Evolutionary conservation across 1,140 invertebrate species (phyloP).

Genomic region (Temnothorax nylanderi): DNA sequence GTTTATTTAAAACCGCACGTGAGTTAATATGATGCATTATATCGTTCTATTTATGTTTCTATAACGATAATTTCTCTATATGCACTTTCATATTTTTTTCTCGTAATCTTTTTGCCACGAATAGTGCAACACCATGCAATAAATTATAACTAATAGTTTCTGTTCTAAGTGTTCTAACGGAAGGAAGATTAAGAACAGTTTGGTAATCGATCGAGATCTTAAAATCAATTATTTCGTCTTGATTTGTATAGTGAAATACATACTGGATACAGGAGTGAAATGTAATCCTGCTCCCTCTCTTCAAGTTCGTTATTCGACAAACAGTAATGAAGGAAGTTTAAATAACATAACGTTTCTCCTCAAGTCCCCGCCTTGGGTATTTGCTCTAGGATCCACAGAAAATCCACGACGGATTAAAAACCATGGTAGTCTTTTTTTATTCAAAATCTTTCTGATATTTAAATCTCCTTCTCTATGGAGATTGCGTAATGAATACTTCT

Average conservation of each 20-base stretch:
- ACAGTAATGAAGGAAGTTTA: neutral
- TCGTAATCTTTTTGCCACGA: neutral
- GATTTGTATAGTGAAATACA: neutral
- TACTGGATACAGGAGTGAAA: neutral
- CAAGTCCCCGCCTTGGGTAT: neutral
- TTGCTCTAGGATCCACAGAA: neutral
- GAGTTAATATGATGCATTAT: neutral
- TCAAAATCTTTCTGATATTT: neutral
- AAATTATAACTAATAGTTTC: neutral
- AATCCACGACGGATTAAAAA: neutral
- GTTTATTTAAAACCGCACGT: neutral
- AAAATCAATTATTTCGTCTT: neutral
- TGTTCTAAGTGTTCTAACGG: neutral
- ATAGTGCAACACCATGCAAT: neutral
- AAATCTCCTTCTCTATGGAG: neutral
- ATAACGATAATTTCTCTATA: neutral
- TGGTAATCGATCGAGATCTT: neutral
- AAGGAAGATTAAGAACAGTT: constrained; percentile 3
- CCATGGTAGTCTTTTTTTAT: neutral
- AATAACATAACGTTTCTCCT: neutral
- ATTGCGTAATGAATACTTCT: neutral
- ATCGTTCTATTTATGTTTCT: neutral
- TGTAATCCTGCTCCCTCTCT: neutral
- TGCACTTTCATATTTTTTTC: neutral
- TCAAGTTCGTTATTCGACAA: neutral